A percentile compares a stretch with the other conserved stretches of the same genome.
Conservation (phyloP, 1,140 invertebrate species). For the Araneus ventricosus region DNA sequence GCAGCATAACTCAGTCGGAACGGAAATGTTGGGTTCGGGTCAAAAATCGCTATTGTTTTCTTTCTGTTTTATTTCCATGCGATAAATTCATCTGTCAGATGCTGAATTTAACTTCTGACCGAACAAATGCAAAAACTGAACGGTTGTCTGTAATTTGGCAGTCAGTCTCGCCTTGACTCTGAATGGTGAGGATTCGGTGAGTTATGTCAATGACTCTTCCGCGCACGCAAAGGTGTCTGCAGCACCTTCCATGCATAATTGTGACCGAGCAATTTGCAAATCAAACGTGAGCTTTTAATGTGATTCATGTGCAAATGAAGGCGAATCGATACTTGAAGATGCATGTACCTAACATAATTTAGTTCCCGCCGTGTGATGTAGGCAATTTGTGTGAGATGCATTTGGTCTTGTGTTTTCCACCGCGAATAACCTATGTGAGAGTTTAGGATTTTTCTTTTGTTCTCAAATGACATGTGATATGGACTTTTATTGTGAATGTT, state of each 20-base stretch:
- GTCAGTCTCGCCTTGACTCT: slow-evolving; percentile 3
- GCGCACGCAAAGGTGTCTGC: slow-evolving; percentile 70
- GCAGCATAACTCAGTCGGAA: background rate
- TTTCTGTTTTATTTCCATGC: background rate
- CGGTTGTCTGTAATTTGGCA: slow-evolving; percentile 20
- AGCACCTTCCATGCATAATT: slow-evolving; percentile 60
- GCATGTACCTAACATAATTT: slow-evolving; percentile 44
- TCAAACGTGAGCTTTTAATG: slow-evolving; percentile 74
- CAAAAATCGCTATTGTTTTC: slow-evolving; percentile 33
- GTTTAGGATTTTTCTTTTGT: slow-evolving; percentile 37
- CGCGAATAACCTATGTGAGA: background rate
- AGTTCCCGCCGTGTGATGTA: slow-evolving; percentile 44
- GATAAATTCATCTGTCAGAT: background rate
- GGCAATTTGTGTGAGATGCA: slow-evolving; percentile 27
- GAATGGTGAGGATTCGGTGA: background rate
- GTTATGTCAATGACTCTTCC: slow-evolving; percentile 61
- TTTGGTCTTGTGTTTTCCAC: slow-evolving; percentile 16
- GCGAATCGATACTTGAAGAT: slow-evolving; percentile 49
- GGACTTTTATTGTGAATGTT: no score
- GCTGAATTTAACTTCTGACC: background rate
- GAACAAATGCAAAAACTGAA: slow-evolving; percentile 31
- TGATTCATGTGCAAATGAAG: slow-evolving; percentile 72
- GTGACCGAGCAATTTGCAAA: slow-evolving; percentile 70
- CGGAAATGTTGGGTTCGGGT: slow-evolving; percentile 25
- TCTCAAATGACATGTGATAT: background rate